A percentile compares a stretch with the other conserved stretches of the same genome.
These are phyloP conservation scores for Jordanella pulchra DNA, from an alignment of 2,797 vertebrate genomes.

Conservation along the genomic window DNA sequence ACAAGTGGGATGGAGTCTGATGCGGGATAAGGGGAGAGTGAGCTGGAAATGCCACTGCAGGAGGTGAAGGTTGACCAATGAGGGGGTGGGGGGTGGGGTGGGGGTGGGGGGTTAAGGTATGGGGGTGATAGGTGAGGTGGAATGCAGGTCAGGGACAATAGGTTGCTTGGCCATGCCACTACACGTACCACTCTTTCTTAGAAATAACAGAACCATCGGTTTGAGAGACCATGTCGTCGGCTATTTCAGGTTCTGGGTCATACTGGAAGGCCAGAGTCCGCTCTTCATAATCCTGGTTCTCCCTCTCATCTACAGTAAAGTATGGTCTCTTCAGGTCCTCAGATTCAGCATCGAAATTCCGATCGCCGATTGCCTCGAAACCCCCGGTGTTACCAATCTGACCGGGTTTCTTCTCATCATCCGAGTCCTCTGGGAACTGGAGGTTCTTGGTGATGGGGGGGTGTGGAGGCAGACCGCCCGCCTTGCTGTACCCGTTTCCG, in stretches of 20 bases:
- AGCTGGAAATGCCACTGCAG: conserved; percentile 14
- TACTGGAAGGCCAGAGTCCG: conserved; percentile 97
- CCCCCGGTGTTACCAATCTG: conserved; percentile 83
- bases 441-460: conserved; percentile 93
- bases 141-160: conserved; percentile 53
- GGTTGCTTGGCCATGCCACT: conserved; percentile 75
- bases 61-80: conserved; percentile 56
- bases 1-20: conserved; percentile 70
- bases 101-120: conserved; percentile 32
- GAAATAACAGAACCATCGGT: conserved; percentile 99
- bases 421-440: conserved; percentile 95
- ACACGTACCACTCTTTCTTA: conserved; percentile 99
- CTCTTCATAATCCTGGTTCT: conserved; percentile 89
- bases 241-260: conserved; percentile 91
- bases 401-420: conserved; percentile 95
- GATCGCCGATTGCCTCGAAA: conserved; percentile 86
- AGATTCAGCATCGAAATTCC: conserved; percentile 82
- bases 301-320: conserved; percentile 95
- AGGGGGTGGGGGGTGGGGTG: conserved; percentile 46
- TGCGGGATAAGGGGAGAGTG: conserved; percentile 33
- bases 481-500: conserved; percentile 97
- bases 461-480: conserved; percentile 86
- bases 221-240: conserved; percentile 98
- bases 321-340: conserved; percentile 97
- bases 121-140: conserved; percentile 43